Conservation (phyloP, 1,140 invertebrate species). For the Cephus cinctus region DNA sequence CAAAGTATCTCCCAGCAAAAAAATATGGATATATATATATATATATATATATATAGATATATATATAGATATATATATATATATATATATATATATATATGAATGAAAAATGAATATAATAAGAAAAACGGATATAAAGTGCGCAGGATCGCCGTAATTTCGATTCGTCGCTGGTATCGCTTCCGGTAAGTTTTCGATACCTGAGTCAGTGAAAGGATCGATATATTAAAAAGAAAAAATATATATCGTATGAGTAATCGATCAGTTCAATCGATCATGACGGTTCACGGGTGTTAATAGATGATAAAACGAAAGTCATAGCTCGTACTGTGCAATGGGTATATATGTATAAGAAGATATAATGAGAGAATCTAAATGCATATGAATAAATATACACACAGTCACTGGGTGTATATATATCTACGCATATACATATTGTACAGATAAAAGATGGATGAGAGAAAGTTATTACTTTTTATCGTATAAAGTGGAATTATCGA, state of each 20-base stretch:
- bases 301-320: neutral
- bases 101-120: neutral
- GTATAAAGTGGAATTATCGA: too few relatives aligned
- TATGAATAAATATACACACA: slow-evolving; percentile 11
- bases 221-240: neutral
- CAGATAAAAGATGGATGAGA: too few relatives aligned
- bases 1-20: too few relatives aligned
- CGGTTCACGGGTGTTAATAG: too few relatives aligned
- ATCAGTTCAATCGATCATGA: too few relatives aligned
- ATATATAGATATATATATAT: too few relatives aligned
- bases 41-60: slow-evolving; percentile 7
- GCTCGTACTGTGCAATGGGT: too few relatives aligned
- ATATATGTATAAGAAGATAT: too few relatives aligned
- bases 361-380: neutral
- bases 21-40: too few relatives aligned
- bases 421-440: neutral
- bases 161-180: neutral
- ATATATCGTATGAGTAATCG: neutral
- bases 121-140: neutral
- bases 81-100: neutral
- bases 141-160: neutral
- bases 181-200: neutral
- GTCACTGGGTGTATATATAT: slow-evolving; percentile 5
- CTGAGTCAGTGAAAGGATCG: neutral
- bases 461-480: too few relatives aligned